A percentile compares a stretch with the other conserved stretches of the same genome.
phyloP scores from a whole-genome alignment of 30 jellyfish, hydroid and myxozoan genomes.

The Turritopsis rubra region DNA sequence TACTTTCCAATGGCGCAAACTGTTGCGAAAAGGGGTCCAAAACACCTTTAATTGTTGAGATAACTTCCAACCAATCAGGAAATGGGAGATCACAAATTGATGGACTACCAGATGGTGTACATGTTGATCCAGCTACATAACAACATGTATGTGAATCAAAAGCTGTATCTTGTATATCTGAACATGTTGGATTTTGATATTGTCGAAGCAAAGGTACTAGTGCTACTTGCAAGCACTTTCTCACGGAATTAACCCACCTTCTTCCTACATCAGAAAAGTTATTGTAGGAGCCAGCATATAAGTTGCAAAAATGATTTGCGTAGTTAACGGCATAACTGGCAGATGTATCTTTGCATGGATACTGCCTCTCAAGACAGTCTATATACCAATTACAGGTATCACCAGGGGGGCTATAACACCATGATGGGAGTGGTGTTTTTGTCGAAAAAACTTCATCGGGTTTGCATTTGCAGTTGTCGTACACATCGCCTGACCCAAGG shows the following conservation, averaged over 20 bases:
- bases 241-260: conserved; percentile 26
- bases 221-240: conserved; percentile 25
- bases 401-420: conserved; percentile 40
- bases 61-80: conserved; percentile 20
- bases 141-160: conserved; percentile 38
- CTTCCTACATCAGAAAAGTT: conserved; percentile 6
- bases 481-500: neutral
- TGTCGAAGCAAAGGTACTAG: conserved; percentile 23
- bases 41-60: conserved; percentile 23
- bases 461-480: neutral
- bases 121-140: conserved; percentile 21
- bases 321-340: conserved; percentile 24
- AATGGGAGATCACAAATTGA: conserved; percentile 14
- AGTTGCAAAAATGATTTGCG: conserved; percentile 18
- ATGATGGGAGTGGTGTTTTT: neutral
- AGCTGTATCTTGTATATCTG: conserved; percentile 7
- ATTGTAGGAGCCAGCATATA: neutral
- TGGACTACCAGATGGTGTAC: conserved; percentile 20
- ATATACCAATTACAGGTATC: conserved; percentile 22
- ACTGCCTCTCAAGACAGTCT: conserved; percentile 8
- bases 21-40: neutral
- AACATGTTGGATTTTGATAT: conserved; percentile 9
- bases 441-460: neutral
- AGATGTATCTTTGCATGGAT: conserved; percentile 2
- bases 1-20: neutral